Evolutionary conservation across 2,113 vertebrate genomes (phyloP).

Genomic region (Oreochromis spilurus): DNA sequence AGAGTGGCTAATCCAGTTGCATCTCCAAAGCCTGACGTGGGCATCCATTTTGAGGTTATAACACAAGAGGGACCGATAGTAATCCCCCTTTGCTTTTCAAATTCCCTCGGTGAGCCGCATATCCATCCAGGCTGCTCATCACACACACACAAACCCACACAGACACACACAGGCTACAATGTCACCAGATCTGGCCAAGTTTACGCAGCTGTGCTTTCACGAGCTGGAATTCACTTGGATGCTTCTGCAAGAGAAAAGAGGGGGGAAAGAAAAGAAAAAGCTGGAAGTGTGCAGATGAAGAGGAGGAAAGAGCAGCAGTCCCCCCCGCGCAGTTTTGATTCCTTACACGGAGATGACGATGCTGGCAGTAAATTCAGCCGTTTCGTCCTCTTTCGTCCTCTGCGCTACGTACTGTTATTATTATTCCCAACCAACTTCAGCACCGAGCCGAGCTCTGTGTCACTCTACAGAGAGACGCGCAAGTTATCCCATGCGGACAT

Average conservation of each 20-base stretch:
- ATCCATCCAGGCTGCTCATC: slow-evolving; percentile 34
- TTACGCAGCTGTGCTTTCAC: slow-evolving; percentile 39
- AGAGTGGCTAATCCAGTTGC: slow-evolving; percentile 52
- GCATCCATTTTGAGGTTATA: slow-evolving; percentile 69
- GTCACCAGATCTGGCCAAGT: slow-evolving; percentile 52
- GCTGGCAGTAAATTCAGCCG: slow-evolving; percentile 26
- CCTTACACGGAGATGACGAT: slow-evolving; percentile 20
- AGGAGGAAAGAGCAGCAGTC: slow-evolving; percentile 3
- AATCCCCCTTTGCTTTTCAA: slow-evolving; percentile 44
- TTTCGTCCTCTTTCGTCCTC: not conserved
- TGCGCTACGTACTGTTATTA: not conserved
- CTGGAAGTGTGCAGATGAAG: not conserved
- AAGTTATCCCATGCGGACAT: slow-evolving; percentile 26
- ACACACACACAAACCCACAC: not conserved
- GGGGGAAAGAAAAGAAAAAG: not conserved
- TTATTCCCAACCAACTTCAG: slow-evolving; percentile 45
- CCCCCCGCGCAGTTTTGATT: slow-evolving; percentile 28
- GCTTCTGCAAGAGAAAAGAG: not conserved
- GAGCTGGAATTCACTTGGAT: not conserved
- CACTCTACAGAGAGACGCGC: not conserved
- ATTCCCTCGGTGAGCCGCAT: slow-evolving; percentile 44
- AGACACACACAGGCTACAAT: not conserved
- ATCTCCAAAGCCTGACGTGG: slow-evolving; percentile 58
- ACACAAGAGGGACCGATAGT: slow-evolving; percentile 45
- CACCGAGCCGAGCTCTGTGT: not conserved